A percentile compares a stretch with the other conserved stretches of the same genome.
Evolutionary conservation across 2,113 vertebrate species (phyloP).

Genomic region (Ginglymostoma cirratum): DNA sequence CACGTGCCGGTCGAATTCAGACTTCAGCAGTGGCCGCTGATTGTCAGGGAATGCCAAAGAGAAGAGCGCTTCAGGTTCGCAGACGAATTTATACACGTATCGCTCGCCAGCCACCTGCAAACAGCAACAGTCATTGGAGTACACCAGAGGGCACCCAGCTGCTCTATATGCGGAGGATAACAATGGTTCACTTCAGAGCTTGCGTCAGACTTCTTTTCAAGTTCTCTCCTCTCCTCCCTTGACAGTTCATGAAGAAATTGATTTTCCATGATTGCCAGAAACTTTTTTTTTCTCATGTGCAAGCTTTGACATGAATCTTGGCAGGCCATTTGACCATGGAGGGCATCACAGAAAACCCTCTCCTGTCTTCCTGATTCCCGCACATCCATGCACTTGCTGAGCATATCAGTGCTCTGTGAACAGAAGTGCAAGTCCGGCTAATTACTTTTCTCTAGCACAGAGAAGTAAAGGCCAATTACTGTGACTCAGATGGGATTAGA

Average conservation of each 20-base stretch:
- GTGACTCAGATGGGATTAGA: background rate
- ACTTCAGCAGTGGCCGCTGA: slow-evolving; percentile 78
- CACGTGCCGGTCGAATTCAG: slow-evolving; percentile 75
- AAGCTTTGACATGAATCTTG: background rate
- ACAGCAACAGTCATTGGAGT: fast-evolving
- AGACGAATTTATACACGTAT: slow-evolving; percentile 98
- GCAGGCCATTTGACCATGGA: background rate
- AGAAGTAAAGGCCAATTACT: background rate
- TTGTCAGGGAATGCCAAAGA: slow-evolving; percentile 89
- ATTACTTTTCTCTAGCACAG: background rate
- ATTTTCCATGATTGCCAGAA: background rate
- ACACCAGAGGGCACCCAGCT: background rate
- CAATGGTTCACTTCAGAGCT: background rate
- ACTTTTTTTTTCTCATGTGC: background rate
- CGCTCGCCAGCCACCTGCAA: slow-evolving; percentile 89
- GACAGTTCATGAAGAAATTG: background rate
- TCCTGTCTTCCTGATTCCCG: background rate
- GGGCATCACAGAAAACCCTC: background rate
- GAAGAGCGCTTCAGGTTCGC: slow-evolving; percentile 88
- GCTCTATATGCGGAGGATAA: background rate
- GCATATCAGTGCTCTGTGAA: background rate
- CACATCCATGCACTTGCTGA: background rate
- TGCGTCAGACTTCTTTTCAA: background rate
- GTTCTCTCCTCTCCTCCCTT: background rate
- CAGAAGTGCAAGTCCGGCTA: background rate